Conservation (phyloP, 2,113 vertebrate species). For the Ailuropoda melanoleuca region DNA sequence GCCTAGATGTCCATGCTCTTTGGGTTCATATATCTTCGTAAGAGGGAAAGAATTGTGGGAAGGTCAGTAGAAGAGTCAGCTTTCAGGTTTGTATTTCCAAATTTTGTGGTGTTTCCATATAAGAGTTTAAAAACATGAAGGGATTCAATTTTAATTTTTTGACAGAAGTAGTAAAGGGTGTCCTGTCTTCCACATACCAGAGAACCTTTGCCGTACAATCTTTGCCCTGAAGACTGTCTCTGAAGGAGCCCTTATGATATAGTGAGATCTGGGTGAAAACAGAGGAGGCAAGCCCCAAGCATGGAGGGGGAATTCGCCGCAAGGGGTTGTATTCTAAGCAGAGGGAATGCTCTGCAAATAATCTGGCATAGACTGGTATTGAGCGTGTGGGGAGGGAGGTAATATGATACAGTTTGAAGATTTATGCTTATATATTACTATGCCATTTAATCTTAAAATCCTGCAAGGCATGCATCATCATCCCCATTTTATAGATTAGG, state of each 20-base stretch:
- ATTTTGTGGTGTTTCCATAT: not conserved
- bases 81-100: not conserved
- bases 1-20: fast-evolving
- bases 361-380: fast-evolving
- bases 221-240: not conserved
- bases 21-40: not conserved
- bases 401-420: not conserved
- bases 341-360: not conserved
- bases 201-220: not conserved
- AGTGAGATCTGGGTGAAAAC: no score
- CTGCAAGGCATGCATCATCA: not conserved
- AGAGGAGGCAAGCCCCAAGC: not conserved
- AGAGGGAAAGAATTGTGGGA: no score
- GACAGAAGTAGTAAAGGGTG: not conserved
- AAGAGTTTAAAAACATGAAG: conserved; percentile 11
- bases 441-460: not conserved
- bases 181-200: not conserved
- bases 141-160: not conserved
- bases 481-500: not conserved
- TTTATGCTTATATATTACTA: not conserved
- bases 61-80: not conserved
- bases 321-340: fast-evolving
- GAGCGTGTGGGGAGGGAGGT: no score
- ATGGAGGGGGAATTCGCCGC: fast-evolving
- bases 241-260: not conserved